Base-by-base conservation (phyloP, 2,888 invertebrate genomes). In the Chironomus tentans region DNA sequence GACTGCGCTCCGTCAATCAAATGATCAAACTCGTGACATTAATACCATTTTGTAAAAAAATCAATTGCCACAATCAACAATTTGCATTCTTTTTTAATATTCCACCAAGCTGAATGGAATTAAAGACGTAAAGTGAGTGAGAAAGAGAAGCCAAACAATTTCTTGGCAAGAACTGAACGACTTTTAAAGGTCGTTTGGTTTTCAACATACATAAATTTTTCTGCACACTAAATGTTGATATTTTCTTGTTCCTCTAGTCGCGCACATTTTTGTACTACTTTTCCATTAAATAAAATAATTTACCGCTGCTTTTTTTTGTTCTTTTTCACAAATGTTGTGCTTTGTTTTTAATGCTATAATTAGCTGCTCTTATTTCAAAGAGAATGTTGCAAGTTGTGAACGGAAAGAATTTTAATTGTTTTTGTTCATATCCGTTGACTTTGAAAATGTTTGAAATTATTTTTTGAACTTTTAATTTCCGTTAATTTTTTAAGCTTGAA, bases 121-220 rank as follows among this genome's bases (percentile, higher is more conserved):
- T 38, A 38, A 38, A 38, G 38, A 38, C 38, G 38, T 38, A 38
- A 38, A 38, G 38, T 38, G 38, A 38, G 38, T 38, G 38, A 22
- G 22, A 15, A 13, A 48, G 28, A 72, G 72, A 72, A 72, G 72
- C 72, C 72, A 72, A 72, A 72, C 72, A 72, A 72, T 50, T 68
- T 38, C 46, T 28, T 68, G 62, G 4, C 15, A 38, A 24, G n/a
- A 61, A 47, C 38, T 62, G 12, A 72, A 72, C 72, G 72, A 62
- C 72, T 72, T 72, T 72, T 62, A 72, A 72, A 72, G 72, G 72
- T 62, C 72, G 72, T 72, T 72, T 46, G 15, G 72, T 72, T 72
- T 70, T 48, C n/a, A 38, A 38, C 46, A 68, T 68, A 12, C 13
- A 21, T 10, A 24, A 22, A 24, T 12, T 65, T 24, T 65, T 13